These are phyloP conservation scores for Geopemphigus sp. DNA, from an alignment of 1,140 invertebrate genomes.

Conservation along the genomic window DNA sequence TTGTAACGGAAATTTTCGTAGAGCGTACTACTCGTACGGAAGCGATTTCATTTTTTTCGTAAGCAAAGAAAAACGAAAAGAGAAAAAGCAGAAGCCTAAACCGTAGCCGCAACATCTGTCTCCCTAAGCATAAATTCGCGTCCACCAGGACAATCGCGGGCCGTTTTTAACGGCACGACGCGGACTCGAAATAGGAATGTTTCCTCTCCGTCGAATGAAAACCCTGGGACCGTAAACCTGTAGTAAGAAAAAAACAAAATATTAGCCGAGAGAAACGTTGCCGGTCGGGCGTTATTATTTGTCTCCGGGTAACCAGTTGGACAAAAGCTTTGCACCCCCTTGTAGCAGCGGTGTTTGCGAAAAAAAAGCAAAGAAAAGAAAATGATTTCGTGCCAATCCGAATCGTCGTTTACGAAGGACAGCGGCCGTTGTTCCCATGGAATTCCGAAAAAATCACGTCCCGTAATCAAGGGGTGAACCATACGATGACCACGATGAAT, in stretches of 20 bases:
- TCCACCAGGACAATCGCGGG: not conserved
- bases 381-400: too few species aligned
- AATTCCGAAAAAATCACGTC: slow-evolving; percentile 36
- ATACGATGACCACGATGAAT: too few species aligned
- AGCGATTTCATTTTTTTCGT: too few species aligned
- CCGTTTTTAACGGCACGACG: not conserved
- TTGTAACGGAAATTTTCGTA: not conserved
- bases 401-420: not conserved
- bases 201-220: too few species aligned
- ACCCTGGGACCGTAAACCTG: slow-evolving; percentile 6
- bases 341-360: too few species aligned
- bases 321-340: slow-evolving; percentile 4
- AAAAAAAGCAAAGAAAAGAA: too few species aligned
- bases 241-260: not conserved
- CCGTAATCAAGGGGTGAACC: not conserved
- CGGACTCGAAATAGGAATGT: not conserved
- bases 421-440: slow-evolving; percentile 15
- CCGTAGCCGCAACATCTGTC: not conserved
- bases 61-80: slow-evolving; percentile 2
- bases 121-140: not conserved
- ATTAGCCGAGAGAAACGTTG: not conserved
- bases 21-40: too few species aligned
- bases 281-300: not conserved
- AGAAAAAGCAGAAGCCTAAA: too few species aligned
- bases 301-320: not conserved